phyloP scores from a whole-genome alignment of 1,140 invertebrate species.

The Grapholita molesta region DNA sequence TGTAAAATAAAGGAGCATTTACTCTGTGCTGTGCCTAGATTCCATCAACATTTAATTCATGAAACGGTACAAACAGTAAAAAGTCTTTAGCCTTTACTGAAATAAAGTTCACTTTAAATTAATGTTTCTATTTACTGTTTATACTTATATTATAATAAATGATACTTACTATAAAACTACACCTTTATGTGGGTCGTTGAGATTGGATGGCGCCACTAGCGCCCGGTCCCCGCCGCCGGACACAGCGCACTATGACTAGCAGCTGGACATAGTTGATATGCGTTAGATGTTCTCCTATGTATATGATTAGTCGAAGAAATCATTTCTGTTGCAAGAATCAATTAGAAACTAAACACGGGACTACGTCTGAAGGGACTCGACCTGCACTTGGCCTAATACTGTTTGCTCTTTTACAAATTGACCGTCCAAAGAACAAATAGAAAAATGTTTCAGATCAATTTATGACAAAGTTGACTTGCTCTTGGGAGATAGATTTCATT shows the following conservation, averaged over 20 bases:
- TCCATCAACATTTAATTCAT: neutral
- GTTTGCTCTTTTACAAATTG: neutral
- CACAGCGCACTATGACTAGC: neutral
- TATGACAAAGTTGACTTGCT: neutral
- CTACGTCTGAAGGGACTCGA: neutral
- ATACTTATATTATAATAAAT: too few relatives aligned
- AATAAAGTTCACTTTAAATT: neutral
- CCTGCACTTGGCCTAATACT: neutral
- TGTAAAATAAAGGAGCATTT: too few relatives aligned
- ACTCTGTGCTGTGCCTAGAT: too few relatives aligned
- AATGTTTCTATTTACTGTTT: neutral
- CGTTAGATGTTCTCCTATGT: neutral
- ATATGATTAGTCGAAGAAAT: neutral
- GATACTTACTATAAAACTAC: neutral
- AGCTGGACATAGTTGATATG: neutral
- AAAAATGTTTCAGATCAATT: neutral
- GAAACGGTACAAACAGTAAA: neutral
- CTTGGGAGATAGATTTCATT: neutral
- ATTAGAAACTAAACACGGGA: neutral
- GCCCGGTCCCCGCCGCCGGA: neutral
- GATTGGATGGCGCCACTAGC: neutral
- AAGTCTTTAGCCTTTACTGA: neutral
- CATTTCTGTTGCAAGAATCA: neutral
- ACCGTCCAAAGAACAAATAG: slow-evolving; percentile 1
- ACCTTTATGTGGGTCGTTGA: neutral